Base-by-base conservation (phyloP, 2,113 vertebrate genomes). In the Phalacrocorax carbo region DNA sequence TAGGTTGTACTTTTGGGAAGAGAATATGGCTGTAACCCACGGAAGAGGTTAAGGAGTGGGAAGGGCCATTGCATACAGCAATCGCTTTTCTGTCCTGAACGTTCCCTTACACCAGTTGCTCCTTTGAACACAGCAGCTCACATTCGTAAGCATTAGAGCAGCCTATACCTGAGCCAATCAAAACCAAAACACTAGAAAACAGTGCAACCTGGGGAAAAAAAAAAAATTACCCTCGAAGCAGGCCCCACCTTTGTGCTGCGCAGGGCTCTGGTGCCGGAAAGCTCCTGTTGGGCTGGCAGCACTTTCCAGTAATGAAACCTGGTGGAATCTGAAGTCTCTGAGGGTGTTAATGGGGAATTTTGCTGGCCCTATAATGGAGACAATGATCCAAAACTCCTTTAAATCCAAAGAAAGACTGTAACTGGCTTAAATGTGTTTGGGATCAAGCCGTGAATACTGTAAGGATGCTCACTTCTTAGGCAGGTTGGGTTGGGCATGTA, bases 161-260 rank as follows among this genome's bases (percentile, higher is more conserved):
- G 42, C 36, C 57, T 78, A 27, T 17, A 38, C 44, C 26, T 42
- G 36, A 13, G 54, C 30, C 48, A 69, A 1, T 20, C 22, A 9
- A 90, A 58, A 5, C 17, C 36, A 44, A 73, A 61, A 34, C 13
- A 4, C 22, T 58, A 52, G 46, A 40, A 77, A 71, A 46, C 1
- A 38, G 9, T 4, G 5, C 10, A 57, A 49, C 15, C 8, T 61
- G 49, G 48, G 11, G 54, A 44, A 76, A 75, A 4, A 68, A 19
- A 14, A 15, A 7, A 65, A 29, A 7, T 20, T 3, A 18, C 19
- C 46, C 40, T 20, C 0, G 5, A 29, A 70, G 11, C 1, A 3
- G 61, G 25, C 51, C 51, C 51, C 57, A 29, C 51, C 69, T 71
- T 32, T 51, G 49, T 73, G 34, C 60, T 58, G 22, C 49, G 5